phyloP scores from a whole-genome alignment of 1,140 invertebrate genomes.

The Pantala flavescens region DNA sequence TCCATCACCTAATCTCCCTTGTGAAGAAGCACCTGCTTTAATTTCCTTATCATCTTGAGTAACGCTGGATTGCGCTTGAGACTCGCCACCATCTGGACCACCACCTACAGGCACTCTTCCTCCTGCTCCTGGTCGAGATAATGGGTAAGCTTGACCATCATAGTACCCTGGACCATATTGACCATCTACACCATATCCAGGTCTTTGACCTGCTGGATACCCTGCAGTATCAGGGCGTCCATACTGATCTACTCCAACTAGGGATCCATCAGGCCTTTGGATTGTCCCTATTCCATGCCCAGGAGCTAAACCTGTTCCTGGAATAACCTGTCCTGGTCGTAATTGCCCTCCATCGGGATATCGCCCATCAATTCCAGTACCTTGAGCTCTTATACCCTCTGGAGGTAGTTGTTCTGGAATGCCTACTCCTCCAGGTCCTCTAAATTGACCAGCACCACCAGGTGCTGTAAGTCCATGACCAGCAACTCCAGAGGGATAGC shows the following conservation, averaged over 20 bases:
- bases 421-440: neutral
- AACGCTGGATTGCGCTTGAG: constrained; percentile 60
- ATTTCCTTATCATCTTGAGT: constrained; percentile 57
- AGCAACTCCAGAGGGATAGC: neutral
- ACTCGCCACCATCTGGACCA: constrained; percentile 48
- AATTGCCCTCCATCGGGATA: neutral
- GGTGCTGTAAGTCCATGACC: neutral
- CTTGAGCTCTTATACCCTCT: neutral
- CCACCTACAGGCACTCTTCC: neutral
- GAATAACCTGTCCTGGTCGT: neutral
- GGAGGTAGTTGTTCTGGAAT: neutral
- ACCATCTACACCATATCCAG: constrained; percentile 7
- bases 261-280: neutral
- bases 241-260: neutral
- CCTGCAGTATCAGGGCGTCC: neutral
- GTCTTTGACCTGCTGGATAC: constrained; percentile 3
- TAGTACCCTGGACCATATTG: constrained; percentile 13
- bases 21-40: constrained; percentile 57
- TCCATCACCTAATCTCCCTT: constrained; percentile 57
- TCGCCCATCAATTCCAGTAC: neutral
- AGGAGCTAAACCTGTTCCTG: neutral
- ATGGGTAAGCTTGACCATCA: neutral
- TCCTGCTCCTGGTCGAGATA: neutral
- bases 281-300: neutral
- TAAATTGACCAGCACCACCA: neutral